Evolutionary conservation across 2,113 vertebrate genomes (phyloP), one percentile per base, ranked within the genome.

Genomic region (Gallinago jamesoni): DNA sequence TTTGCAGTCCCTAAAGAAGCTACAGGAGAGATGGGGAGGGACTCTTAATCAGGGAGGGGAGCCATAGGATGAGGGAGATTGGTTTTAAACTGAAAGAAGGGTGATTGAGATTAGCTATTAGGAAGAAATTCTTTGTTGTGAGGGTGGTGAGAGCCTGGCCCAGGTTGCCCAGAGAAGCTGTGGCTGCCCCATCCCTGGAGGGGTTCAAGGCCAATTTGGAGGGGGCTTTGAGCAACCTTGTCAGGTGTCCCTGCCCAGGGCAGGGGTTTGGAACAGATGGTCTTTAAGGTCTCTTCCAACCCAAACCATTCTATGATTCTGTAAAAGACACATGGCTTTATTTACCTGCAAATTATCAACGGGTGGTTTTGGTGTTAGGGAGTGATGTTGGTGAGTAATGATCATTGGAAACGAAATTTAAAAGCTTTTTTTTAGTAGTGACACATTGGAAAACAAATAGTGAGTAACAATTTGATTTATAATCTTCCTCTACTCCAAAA

Each of bases 21-120:
- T 45, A 45, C 7, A 74, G n/a, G n/a, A 50, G 19, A 39, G 21
- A 14, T 4, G 8, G 11, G 14, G 18, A 80, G 28, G 13, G 47
- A 7, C 5, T 27, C 3, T 6, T 63, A 31, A 33, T 11, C 12
- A 33, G 9, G 7, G 7, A 14, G 5, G 1, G 9, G 8, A 78
- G 12, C 7, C 5, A 55, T 8, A 80, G 15, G 6, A 43, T 2
- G 5, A 19, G 11, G 31, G 25, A 27, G 39, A 39, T 25, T 0
- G 1, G 1, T 3, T 62, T 23, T 24, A 77, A 77, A 77, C 45
- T 35, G 22, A 48, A 41, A 60, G 30, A 47, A 8, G 4, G 2
- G 4, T 14, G 5, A 4, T 52, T 63, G 45, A n/a, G 9, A 19
- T 52, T 9, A 33, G 22, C 3, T 39, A 62, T 19, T 39, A 50